A percentile compares a stretch with the other conserved stretches of the same genome.
phyloP scores from a whole-genome alignment of 2,797 vertebrate genomes.

The Eulemur mongoz region DNA sequence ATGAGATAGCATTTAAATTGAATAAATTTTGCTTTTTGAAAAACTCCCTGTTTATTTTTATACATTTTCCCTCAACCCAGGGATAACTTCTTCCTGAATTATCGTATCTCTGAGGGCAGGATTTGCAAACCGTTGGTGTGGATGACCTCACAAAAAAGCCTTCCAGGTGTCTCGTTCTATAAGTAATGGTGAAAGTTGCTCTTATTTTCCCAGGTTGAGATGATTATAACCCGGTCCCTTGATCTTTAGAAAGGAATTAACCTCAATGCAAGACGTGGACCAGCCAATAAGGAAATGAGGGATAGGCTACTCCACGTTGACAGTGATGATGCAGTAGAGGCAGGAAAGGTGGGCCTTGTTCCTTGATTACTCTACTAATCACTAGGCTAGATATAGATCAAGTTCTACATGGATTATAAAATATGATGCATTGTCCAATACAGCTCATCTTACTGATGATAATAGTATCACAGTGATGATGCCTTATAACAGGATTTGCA shows the following conservation, averaged over 20 bases:
- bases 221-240: not conserved
- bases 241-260: not conserved
- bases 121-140: not conserved
- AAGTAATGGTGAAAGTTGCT: not conserved
- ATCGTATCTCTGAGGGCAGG: not conserved
- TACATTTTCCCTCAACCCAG: not conserved
- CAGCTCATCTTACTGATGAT: not conserved
- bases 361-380: not conserved
- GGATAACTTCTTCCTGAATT: not conserved
- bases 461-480: not conserved
- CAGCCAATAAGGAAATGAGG: not conserved
- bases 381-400: slow-evolving; percentile 39
- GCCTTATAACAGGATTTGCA: not conserved
- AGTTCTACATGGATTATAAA: not conserved
- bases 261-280: not conserved
- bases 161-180: not conserved
- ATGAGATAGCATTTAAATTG: not conserved
- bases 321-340: not conserved
- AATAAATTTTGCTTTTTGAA: not conserved
- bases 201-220: not conserved
- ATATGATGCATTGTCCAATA: not conserved
- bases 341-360: not conserved
- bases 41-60: not conserved
- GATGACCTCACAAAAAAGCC: not conserved
- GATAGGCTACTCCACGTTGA: not conserved